Conservation (phyloP, 2,888 invertebrate genomes). For the Aethes cnicana region DNA sequence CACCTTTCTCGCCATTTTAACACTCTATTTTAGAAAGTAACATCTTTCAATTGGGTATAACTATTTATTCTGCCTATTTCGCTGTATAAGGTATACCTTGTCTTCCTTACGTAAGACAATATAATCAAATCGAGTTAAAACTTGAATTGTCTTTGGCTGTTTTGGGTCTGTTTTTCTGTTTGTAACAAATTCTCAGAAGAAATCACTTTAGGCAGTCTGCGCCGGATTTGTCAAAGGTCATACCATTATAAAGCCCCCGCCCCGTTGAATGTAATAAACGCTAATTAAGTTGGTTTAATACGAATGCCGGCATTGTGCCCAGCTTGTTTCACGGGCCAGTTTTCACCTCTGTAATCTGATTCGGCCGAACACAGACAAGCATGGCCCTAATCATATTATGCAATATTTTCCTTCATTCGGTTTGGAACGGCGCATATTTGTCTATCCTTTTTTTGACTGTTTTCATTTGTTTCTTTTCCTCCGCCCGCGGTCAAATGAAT, state of each 20-base stretch:
- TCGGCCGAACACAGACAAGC: slow-evolving; percentile 1
- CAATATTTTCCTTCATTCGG: slow-evolving; percentile 4
- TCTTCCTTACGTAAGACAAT: no score
- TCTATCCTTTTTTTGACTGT: no score
- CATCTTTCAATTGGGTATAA: no score
- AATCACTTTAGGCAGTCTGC: slow-evolving; percentile 12
- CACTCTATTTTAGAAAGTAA: no score
- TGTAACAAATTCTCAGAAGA: slow-evolving; percentile 16
- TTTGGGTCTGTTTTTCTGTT: slow-evolving; percentile 9
- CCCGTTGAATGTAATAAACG: slow-evolving; percentile 28
- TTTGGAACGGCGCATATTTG: no score
- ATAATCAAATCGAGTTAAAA: no score
- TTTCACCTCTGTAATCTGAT: slow-evolving; percentile 23
- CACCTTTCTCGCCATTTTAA: no score
- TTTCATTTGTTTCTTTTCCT: no score
- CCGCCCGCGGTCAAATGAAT: no score
- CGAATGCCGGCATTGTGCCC: slow-evolving; percentile 17
- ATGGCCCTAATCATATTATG: neutral
- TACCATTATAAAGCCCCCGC: slow-evolving; percentile 24
- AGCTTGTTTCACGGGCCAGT: slow-evolving; percentile 18
- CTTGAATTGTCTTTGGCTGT: neutral
- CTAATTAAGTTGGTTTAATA: slow-evolving; percentile 28
- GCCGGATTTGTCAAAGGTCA: slow-evolving; percentile 23
- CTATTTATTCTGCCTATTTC: no score
- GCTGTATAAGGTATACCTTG: no score